These are phyloP conservation scores for Tragelaphus scriptus DNA, from an alignment of 2,113 vertebrate species.

Conservation along the genomic window DNA sequence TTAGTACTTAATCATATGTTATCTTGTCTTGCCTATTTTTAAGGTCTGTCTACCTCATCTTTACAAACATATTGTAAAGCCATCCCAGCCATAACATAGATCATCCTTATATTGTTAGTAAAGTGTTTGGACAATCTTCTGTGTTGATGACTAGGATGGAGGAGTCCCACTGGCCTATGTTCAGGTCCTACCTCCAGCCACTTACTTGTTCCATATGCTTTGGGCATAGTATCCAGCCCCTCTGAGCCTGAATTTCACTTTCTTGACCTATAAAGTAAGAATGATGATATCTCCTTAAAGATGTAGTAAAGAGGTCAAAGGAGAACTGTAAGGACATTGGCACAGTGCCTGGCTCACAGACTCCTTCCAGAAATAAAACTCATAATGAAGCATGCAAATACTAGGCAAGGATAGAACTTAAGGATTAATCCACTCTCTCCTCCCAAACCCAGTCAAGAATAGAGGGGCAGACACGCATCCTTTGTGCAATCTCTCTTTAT, in stretches of 20 bases:
- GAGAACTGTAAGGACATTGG: neutral
- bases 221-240: neutral
- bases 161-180: no score
- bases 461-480: accelerated
- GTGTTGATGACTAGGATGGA: neutral
- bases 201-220: neutral
- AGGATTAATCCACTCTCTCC: neutral
- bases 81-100: neutral
- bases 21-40: neutral
- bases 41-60: neutral
- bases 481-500: no score
- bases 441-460: neutral
- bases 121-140: neutral
- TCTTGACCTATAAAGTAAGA: neutral
- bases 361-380: neutral
- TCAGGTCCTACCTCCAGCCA: neutral
- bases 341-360: neutral
- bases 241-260: no score
- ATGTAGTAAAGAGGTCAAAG: neutral
- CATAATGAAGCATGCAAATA: neutral
- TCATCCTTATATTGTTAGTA: neutral
- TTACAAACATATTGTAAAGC: neutral
- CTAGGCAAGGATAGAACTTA: neutral
- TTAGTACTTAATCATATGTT: neutral
- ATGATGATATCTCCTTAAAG: neutral